Conservation (phyloP, 2,113 vertebrate species). For the Mobula birostris region DNA sequence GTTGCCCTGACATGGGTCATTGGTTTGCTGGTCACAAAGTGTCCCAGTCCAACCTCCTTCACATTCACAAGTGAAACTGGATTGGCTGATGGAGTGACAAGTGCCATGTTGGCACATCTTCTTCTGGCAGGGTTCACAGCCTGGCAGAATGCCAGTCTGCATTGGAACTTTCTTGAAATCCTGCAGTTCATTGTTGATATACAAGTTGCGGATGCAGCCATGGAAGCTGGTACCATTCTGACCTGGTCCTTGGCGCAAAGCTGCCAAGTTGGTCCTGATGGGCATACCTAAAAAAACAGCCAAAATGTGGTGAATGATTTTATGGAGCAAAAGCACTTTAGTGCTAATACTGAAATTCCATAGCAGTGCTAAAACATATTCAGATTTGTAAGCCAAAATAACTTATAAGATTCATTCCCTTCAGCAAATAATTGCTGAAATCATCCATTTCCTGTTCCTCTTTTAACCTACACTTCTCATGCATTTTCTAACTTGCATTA, state of each 20-base stretch:
- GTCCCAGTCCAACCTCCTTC: slow-evolving; percentile 83
- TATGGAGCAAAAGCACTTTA: background rate
- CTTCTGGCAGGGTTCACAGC: slow-evolving; percentile 87
- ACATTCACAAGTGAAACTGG: slow-evolving; percentile 84
- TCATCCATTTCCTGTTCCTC: background rate
- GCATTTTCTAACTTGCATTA: background rate
- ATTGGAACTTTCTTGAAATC: slow-evolving; percentile 79
- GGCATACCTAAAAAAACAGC: slow-evolving; percentile 72
- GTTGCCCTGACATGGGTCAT: slow-evolving; percentile 87
- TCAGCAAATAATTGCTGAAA: background rate
- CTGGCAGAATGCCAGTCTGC: slow-evolving; percentile 80
- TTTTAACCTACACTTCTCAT: background rate
- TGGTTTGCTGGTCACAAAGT: slow-evolving; percentile 82
- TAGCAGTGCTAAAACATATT: background rate
- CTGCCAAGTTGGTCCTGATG: slow-evolving; percentile 66
- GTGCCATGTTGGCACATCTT: slow-evolving; percentile 79
- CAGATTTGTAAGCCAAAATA: background rate
- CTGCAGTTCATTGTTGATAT: slow-evolving; percentile 88
- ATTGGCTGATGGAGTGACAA: slow-evolving; percentile 75
- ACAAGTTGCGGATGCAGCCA: slow-evolving; percentile 84
- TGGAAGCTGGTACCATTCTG: slow-evolving; percentile 88
- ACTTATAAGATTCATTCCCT: background rate
- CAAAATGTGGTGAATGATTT: background rate
- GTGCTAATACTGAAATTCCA: background rate
- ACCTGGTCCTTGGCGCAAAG: slow-evolving; percentile 73